Evolutionary conservation across 2,888 invertebrate genomes (phyloP).

Genomic region (Xestoiulus laeticollis): DNA sequence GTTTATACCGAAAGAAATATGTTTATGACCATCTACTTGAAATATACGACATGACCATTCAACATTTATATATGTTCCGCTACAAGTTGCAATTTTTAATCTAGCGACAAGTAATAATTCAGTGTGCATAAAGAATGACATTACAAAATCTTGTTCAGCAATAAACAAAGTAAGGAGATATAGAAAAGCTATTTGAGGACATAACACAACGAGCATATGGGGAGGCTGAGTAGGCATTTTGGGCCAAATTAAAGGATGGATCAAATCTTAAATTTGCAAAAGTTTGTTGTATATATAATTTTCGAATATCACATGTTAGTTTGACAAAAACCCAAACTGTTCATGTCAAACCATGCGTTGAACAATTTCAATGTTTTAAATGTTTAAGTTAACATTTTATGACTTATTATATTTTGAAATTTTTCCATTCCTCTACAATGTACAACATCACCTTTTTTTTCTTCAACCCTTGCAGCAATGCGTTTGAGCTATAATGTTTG

Average conservation of each 20-base stretch:
- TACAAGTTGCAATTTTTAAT: conserved; percentile 31
- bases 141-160: neutral
- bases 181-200: neutral
- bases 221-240: neutral
- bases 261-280: no score
- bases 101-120: conserved; percentile 39
- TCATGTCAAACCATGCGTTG: no score
- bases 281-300: no score
- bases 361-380: no score
- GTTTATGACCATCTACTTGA: conserved; percentile 46
- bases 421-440: neutral
- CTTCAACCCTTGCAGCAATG: neutral
- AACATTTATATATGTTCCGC: conserved; percentile 22
- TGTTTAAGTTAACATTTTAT: no score
- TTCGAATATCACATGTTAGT: no score
- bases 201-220: neutral
- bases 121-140: conserved; percentile 15
- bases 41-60: conserved; percentile 43
- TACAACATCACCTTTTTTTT: neutral
- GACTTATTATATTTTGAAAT: no score
- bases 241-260: neutral
- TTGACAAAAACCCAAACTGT: no score
- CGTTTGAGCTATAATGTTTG: neutral
- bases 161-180: conserved; percentile 39
- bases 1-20: conserved; percentile 36